Evolutionary conservation across 2,888 invertebrate species (phyloP), one percentile per base, ranked within the genome.

Genomic region (Maniola hyperantus): DNA sequence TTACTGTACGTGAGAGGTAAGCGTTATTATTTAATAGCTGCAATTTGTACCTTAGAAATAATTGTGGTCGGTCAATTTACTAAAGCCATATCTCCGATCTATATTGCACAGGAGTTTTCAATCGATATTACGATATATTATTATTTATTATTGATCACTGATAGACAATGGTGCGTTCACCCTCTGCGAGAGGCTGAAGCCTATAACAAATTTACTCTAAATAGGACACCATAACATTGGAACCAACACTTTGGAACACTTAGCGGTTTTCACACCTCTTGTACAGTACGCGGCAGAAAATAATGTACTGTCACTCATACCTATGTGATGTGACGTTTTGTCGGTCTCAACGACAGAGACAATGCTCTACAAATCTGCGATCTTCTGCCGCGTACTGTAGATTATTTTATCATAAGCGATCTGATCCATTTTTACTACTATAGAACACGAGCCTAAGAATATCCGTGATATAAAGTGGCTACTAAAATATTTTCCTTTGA

Each of bases 11-110:
- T 18, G n/a, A 34, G 6, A n/a, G 34, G 6, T 10, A 36, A 10
- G 18, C 57, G 46, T 60, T 59, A 67, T 50, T 34, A 42, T 33
- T 65, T 65, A 69, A 62, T 59, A 53, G 62, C 15, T 50, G 48
- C 55, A 66, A 66, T 50, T 34, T 33, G 36, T 55, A 18, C 42
- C 36, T 57, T 36, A 46, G 26, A 58, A 65, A 54, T 46, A 54
- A 54, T 60, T 51, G 51, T 53, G 33, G 50, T 44, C 34, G 62
- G 18, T 53, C 61, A 57, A 68, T 68, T 53, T 44, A 8, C 53
- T 54, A 53, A 65, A 62, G 48, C 57, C 39, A 57, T 57, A 55
- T 42, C 57, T 20, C 39, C 42, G 42, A 57, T 57, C 57, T 57
- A 57, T 42, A 57, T 42, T 57, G 57, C 39, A 13, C 57, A 42